Evolutionary conservation across 1,140 invertebrate species (phyloP).

Genomic region (Acarapis woodi): DNA sequence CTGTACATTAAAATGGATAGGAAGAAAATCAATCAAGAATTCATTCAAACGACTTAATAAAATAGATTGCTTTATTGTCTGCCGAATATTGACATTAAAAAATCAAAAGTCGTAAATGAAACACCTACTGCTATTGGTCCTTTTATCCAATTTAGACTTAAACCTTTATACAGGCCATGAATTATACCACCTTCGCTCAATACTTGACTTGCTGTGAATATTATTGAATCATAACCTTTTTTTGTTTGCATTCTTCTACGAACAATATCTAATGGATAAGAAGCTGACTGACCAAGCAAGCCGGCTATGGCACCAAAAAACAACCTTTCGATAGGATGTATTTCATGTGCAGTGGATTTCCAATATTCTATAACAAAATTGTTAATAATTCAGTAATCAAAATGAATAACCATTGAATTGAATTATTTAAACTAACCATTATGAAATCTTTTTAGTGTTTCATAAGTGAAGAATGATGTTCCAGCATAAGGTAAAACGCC

Average conservation of each 20-base stretch:
- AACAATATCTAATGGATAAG: constrained; percentile 80
- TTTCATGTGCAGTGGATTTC: constrained; percentile 6
- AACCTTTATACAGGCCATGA: constrained; percentile 78
- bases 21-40: too few species aligned
- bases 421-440: constrained; percentile 8
- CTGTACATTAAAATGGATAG: too few species aligned
- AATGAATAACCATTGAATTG: background rate
- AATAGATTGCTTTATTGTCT: too few species aligned
- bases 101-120: constrained; percentile 83
- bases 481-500: constrained; percentile 93
- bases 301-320: constrained; percentile 69
- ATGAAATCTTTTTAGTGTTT: constrained; percentile 40
- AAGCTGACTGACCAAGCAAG: constrained; percentile 68
- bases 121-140: constrained; percentile 94
- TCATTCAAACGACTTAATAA: too few species aligned
- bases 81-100: constrained; percentile 29
- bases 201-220: constrained; percentile 13
- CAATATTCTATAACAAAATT: constrained; percentile 9
- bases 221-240: constrained; percentile 11
- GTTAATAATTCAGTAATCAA: background rate
- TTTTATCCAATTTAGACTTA: constrained; percentile 98
- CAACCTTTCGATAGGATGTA: constrained; percentile 21
- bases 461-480: constrained; percentile 87
- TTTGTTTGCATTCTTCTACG: constrained; percentile 54
- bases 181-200: constrained; percentile 50